These are phyloP conservation scores for Isaurus tuberculatus DNA, from an alignment of 92 coral and sea anemone genomes.

Conservation along the genomic window DNA sequence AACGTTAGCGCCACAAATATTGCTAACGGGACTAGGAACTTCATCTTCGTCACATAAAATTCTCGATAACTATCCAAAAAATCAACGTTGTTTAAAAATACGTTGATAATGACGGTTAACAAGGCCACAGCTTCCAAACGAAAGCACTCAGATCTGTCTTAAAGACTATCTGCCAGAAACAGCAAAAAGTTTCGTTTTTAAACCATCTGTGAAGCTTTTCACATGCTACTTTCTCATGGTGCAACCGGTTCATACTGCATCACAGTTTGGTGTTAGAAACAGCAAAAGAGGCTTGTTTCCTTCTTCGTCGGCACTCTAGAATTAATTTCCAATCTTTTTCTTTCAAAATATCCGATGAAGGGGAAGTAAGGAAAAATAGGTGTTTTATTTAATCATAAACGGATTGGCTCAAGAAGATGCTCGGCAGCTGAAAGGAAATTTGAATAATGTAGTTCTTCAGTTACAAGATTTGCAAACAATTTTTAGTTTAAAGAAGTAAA, in stretches of 20 bases:
- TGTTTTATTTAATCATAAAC: neutral
- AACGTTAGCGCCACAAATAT: neutral
- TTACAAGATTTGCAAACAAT: too few species aligned
- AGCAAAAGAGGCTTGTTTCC: neutral
- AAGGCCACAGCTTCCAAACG: neutral
- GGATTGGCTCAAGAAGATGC: neutral
- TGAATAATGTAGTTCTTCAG: too few species aligned
- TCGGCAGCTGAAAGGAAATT: too few species aligned
- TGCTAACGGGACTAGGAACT: neutral
- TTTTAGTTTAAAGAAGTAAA: too few species aligned
- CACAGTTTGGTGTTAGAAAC: neutral
- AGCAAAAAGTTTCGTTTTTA: neutral
- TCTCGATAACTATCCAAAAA: neutral
- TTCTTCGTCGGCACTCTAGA: neutral
- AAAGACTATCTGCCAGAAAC: neutral
- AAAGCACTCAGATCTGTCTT: neutral
- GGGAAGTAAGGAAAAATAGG: neutral
- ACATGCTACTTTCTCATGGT: neutral
- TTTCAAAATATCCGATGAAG: neutral
- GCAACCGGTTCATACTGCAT: neutral
- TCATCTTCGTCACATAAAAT: neutral
- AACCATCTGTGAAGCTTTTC: neutral
- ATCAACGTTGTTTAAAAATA: neutral
- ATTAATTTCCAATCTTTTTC: neutral
- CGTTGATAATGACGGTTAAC: neutral